Conservation (phyloP, 2,113 vertebrate genomes). For the Mungos mungo region DNA sequence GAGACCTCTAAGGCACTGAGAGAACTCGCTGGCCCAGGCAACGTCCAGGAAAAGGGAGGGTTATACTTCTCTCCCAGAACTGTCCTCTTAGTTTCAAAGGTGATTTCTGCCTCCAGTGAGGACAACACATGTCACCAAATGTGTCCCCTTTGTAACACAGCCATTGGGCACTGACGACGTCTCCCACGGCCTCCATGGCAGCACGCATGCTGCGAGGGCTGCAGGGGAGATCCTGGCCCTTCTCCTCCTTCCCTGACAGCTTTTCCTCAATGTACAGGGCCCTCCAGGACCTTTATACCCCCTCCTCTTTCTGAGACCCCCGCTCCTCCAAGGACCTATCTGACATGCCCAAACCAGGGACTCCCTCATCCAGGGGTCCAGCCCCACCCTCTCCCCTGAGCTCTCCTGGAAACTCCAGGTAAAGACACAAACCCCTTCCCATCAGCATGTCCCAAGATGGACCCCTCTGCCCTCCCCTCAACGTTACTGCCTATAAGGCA, state of each 20-base stretch:
- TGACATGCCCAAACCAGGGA: background rate
- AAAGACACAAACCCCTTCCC: background rate
- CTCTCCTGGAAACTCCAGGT: background rate
- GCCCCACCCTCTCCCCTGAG: background rate
- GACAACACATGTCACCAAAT: background rate
- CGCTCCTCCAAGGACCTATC: background rate
- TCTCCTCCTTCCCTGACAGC: background rate
- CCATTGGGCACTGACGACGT: background rate
- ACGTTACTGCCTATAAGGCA: background rate
- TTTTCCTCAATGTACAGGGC: background rate
- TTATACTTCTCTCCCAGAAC: background rate
- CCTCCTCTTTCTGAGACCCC: background rate
- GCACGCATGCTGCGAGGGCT: accelerated
- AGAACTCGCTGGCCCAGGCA: background rate
- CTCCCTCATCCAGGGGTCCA: background rate
- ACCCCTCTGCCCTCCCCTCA: background rate
- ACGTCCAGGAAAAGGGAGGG: background rate
- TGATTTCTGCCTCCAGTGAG: background rate
- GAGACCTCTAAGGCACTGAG: background rate
- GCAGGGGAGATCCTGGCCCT: background rate
- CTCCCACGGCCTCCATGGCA: accelerated
- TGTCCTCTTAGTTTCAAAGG: background rate
- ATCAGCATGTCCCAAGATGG: background rate
- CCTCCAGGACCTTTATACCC: background rate
- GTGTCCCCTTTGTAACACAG: background rate